Evolutionary conservation across 2,888 invertebrate species (phyloP), one percentile per base, ranked within the genome.

Genomic region (Nomada fucata): DNA sequence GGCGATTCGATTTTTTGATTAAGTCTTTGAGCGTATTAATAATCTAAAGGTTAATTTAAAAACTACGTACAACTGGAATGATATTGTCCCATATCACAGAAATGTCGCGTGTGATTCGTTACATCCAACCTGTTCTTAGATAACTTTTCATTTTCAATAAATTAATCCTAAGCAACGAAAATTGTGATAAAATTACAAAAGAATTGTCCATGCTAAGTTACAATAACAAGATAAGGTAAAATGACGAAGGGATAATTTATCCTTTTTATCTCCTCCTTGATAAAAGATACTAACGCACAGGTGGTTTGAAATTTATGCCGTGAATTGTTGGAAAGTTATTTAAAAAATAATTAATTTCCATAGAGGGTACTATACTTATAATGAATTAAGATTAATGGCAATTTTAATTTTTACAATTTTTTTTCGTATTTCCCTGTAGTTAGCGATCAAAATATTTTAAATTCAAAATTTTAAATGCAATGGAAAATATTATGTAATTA

Each of bases 31-130:
- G 78, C 82, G 72, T 71, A 52, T 71, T 82, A 74, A 70, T 60
- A 57, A 80, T 67, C 63, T 65, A 84, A 83, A 78, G 29, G 75
- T 79, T 71, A 69, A 42, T 71, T 81, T 73, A 83, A 50, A 80
- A 50, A 68, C 64, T 82, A 84, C 80, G 76, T 65, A 23, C 83
- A 85, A 88, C 86, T 87, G 85, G 88, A 90, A 89, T 88, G 89
- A 83, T 85, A 77, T 76, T 82, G 83, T 84, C 85, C 85, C 82
- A 44, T 86, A 89, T 89, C 85, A 89, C 86, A 87, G 87, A 89
- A 85, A 89, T 88, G 86, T 75, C 79, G 75, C 44, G 55, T 3
- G 59, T 64, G 72, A 18, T 64, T 72, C 53, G 64, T 77, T 60
- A 67, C 59, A 55, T 9, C 63, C 65, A 70, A 26, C 26, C 53